Conservation (phyloP, 2,888 invertebrate species). For the Drosophila conformis region DNA sequence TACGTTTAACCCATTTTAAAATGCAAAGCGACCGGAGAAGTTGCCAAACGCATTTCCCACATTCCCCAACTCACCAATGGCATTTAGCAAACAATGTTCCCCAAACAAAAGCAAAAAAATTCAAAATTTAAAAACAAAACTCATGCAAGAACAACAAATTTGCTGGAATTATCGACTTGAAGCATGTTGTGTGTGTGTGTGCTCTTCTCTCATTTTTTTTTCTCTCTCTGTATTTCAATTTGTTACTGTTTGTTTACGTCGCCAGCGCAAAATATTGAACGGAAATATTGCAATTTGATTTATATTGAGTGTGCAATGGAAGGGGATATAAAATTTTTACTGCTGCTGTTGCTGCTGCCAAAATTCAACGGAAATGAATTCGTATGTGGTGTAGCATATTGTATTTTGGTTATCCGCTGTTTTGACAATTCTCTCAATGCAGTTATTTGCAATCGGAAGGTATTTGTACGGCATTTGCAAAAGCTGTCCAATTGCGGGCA, state of each 20-base stretch:
- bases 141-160: conserved; percentile 18
- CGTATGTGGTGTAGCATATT: conserved; percentile 75
- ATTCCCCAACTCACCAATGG: conserved; percentile 53
- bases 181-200: conserved; percentile 8
- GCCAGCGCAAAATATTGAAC: conserved; percentile 75
- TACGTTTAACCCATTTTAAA: conserved; percentile 81
- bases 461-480: conserved; percentile 62
- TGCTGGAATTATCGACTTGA: conserved; percentile 44
- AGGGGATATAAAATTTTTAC: conserved; percentile 39
- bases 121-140: conserved; percentile 1
- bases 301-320: conserved; percentile 42
- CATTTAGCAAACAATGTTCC: conserved; percentile 75
- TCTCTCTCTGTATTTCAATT: conserved; percentile 63
- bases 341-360: conserved; percentile 57
- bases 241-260: conserved; percentile 75
- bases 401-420: conserved; percentile 76
- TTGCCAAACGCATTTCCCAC: conserved; percentile 62
- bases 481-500: conserved; percentile 58
- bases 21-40: conserved; percentile 46
- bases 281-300: conserved; percentile 79
- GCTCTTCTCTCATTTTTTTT: neutral
- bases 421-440: conserved; percentile 54
- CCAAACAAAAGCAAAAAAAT: conserved; percentile 26
- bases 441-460: conserved; percentile 55
- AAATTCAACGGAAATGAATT: conserved; percentile 76